Conservation (phyloP, 2,113 vertebrate species). For the Reinhardtius hippoglossoides region DNA sequence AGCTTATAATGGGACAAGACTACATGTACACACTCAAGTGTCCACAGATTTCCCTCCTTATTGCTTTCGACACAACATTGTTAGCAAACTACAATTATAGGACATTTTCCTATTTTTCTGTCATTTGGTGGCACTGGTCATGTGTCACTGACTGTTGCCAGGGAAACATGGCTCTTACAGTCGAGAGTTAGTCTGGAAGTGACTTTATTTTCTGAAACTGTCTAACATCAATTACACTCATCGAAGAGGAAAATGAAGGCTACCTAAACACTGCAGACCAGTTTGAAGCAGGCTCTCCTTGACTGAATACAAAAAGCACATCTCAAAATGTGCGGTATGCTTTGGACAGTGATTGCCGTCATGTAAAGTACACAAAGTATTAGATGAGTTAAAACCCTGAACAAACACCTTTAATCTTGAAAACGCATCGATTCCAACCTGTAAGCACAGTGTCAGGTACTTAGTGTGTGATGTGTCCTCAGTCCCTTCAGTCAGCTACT, state of each 20-base stretch:
- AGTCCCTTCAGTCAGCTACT: constrained; percentile 7
- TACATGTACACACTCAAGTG: neutral
- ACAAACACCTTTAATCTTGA: neutral
- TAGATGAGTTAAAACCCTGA: neutral
- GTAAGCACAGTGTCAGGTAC: neutral
- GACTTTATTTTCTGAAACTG: neutral
- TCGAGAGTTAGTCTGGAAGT: neutral
- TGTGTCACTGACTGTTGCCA: neutral
- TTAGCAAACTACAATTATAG: neutral
- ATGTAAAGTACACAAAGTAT: neutral
- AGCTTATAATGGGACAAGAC: neutral
- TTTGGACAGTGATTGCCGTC: neutral
- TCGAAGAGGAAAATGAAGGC: neutral
- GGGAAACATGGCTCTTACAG: neutral
- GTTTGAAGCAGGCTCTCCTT: neutral
- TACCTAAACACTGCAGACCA: neutral
- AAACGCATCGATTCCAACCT: neutral
- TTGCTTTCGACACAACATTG: too few relatives aligned
- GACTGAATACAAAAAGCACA: neutral
- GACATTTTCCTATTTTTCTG: neutral
- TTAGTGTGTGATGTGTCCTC: neutral
- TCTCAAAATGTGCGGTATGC: neutral
- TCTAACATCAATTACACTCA: neutral
- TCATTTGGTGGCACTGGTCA: neutral
- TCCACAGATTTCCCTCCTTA: neutral